These are phyloP conservation scores for Carassius carassius DNA, from an alignment of 2,113 vertebrate species.

Conservation along the genomic window DNA sequence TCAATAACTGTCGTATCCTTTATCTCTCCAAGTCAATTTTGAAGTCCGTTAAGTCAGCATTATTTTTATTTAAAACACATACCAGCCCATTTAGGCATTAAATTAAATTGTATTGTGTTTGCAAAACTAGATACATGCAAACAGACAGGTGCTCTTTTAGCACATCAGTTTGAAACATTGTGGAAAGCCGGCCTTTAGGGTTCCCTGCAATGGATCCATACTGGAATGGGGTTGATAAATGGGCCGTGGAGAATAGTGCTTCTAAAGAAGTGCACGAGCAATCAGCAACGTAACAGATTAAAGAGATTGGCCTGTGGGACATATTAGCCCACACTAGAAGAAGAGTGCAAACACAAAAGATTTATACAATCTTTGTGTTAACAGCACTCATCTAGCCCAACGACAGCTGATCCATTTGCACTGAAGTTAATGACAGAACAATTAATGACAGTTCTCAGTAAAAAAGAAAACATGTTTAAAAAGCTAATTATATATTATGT, in stretches of 20 bases:
- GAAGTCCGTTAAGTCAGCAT: neutral
- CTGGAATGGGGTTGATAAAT: conserved; percentile 40
- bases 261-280: conserved; percentile 47
- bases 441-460: conserved; percentile 32
- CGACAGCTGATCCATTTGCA: conserved; percentile 18
- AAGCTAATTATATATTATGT: conserved; percentile 3
- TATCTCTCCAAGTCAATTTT: neutral
- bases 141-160: conserved; percentile 9
- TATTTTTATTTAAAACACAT: neutral
- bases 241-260: conserved; percentile 27
- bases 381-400: neutral
- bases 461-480: conserved; percentile 24
- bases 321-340: conserved; percentile 1
- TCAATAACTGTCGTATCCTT: neutral
- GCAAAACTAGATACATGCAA: neutral
- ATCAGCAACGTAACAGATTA: conserved; percentile 57
- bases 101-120: neutral
- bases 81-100: neutral
- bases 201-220: neutral
- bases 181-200: conserved; percentile 3
- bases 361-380: conserved; percentile 16
- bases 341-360: conserved; percentile 40
- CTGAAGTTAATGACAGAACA: too few relatives aligned
- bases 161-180: conserved; percentile 12
- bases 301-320: conserved; percentile 46